Base-by-base conservation (phyloP, 2,797 vertebrate species). In the Spinus olivaceus region DNA sequence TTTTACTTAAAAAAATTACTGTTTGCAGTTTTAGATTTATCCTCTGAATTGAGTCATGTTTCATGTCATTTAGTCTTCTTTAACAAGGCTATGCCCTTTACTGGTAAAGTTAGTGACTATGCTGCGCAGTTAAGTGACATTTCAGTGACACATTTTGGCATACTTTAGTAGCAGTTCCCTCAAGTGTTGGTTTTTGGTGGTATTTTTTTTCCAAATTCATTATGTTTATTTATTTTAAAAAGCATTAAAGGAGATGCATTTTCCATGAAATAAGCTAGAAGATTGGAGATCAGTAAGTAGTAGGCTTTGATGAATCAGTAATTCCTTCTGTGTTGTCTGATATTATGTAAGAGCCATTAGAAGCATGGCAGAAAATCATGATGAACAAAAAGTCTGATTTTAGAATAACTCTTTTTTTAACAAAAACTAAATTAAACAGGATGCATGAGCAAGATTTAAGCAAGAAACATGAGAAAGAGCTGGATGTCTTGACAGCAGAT, bases 361-460 rank as follows among this genome's bases (percentile, higher is more conserved):
- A 96, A 94, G 86, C 78, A 90, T 96, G 88, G 92, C 96, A 97
- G 92, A 97, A 92, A 93, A 90, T 94, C 95, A 42, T 96, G 63
- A 95, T 74, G 88, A 97, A 89, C 87, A 95, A 97, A 76, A 63
- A 95, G 81, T 96, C 59, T 95, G 87, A 90, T 90, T 65, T 97
- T 89, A 97, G 96, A 98, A 96, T 98, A 98, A 98, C 95, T 89
- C 97, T 97, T 71, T 96, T 97, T 97, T 97, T 98, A 98, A 98
- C 95, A 96, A 97, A 97, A 98, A 97, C 97, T 97, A 97, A 98
- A 98, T 98, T 95, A 97, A 97, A 97, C 98, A 99, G 99, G 98
- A 98, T 98, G 90, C 98, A 99, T 92, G 99, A 99, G 94, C 99
- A 99, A 97, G 99, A 99, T 98, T 97, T 99, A 98, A 98, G 97